Conservation (phyloP, 2,797 vertebrate species). For the Gila robusta region DNA sequence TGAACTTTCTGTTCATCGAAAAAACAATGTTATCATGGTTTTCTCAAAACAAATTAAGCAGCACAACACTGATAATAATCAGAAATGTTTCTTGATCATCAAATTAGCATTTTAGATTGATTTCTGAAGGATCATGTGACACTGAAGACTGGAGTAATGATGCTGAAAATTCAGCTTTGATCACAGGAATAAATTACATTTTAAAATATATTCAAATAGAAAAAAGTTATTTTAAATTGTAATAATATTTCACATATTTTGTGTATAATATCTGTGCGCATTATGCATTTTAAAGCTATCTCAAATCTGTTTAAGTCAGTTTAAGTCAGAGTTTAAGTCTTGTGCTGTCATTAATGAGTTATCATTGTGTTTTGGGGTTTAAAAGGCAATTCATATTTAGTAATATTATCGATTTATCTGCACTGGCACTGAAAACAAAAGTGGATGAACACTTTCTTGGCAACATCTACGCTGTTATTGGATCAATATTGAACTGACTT, state of each 20-base stretch:
- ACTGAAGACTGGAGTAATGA: neutral
- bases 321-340: neutral
- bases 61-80: neutral
- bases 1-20: neutral
- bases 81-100: neutral
- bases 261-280: neutral
- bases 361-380: neutral
- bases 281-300: neutral
- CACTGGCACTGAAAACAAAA: neutral
- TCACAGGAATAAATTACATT: neutral
- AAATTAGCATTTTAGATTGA: neutral
- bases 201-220: neutral
- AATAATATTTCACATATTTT: neutral
- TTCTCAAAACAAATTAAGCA: neutral
- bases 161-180: neutral
- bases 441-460: neutral
- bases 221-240: neutral
- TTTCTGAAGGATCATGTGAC: neutral
- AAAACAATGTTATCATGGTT: neutral
- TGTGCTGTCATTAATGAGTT: neutral
- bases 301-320: neutral
- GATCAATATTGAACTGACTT: neutral
- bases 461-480: neutral
- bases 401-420: neutral
- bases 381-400: neutral